Base-by-base conservation (phyloP, 1,140 invertebrate genomes). In the Euwallacea fornicatus region DNA sequence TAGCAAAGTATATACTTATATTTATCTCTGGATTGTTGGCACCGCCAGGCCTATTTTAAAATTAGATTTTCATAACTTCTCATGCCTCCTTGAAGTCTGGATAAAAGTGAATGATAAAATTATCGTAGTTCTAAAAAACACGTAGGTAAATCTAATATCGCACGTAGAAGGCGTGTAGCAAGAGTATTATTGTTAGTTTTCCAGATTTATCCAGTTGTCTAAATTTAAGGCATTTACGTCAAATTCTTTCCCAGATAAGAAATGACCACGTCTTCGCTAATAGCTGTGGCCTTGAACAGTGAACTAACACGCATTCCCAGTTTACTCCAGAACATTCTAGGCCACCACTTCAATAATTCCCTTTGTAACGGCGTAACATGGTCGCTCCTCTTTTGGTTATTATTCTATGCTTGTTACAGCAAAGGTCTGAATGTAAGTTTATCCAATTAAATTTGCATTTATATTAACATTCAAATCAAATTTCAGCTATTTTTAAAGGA, bases 401-500 rank as follows among this genome's bases (percentile, higher is more conserved):
- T 54, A 11, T 9, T 65, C 21, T 10, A 65, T 13, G 16, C 44
- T 3, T 54, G 16, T 65, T 65, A 65, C 16, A 7, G 41, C 2
- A 53, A 42, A 54, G 6, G 50, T 11, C 50, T 65, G 3, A 16
- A 65, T n/a, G 63, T 65, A 42, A 53, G 63, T 65, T 44, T 53
- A 54, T 11, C 13, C 9, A 47, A 8, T 63, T 63, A 63, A 46
- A 61, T 42, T 16, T 42, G 9, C 21, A 16, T 46, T 47, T 11
- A n/a, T 33, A 4, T 2, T 33, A 63, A 9, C 44, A 1, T 63
- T 47, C 16, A 8, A 60, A 16, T 33, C 21, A 9, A 21, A 9
- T 66, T 66, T 44, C 16, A 66, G 64, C 9, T 9, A 16, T 66
- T 15, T 11, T 43, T 66, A 10, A 66, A 56, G 33, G 2, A 66